These are phyloP conservation scores for Sinotaia quadrata DNA, from an alignment of 2,888 invertebrate genomes.

Conservation along the genomic window DNA sequence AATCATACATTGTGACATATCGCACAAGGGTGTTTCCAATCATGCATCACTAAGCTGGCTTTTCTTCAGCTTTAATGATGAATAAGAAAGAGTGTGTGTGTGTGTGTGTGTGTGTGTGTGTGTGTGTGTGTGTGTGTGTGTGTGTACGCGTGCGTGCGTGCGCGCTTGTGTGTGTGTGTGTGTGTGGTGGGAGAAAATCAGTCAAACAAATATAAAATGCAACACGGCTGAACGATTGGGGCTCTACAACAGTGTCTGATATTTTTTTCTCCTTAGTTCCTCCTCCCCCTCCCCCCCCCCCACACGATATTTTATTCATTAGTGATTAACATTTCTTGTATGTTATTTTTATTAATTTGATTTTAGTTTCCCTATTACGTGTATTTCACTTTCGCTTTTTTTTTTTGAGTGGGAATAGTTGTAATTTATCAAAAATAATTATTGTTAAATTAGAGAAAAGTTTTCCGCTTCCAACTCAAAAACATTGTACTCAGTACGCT, in stretches of 20 bases:
- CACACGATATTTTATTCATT: too few species aligned
- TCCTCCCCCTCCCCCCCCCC: neutral
- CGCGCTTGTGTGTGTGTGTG: neutral
- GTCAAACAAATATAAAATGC: neutral
- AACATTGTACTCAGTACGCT: too few species aligned
- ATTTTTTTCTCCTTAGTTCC: neutral
- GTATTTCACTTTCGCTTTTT: too few species aligned
- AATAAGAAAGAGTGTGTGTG: neutral
- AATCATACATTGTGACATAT: too few species aligned
- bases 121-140: slow-evolving; percentile 11
- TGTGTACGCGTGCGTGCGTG: neutral
- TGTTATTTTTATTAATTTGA: too few species aligned
- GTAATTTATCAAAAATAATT: too few species aligned
- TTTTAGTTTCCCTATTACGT: too few species aligned
- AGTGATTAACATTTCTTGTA: too few species aligned
- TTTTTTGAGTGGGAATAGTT: too few species aligned
- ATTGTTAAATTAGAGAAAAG: too few species aligned
- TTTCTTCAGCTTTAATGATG: neutral
- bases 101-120: neutral
- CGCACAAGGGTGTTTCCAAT: neutral
- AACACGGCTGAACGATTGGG: neutral
- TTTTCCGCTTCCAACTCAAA: too few species aligned
- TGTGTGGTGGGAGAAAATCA: neutral
- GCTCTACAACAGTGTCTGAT: neutral
- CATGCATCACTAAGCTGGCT: neutral